Evolutionary conservation across 1,140 invertebrate species (phyloP), one percentile per base, ranked within the genome.

Genomic region (Drosophila virilis): DNA sequence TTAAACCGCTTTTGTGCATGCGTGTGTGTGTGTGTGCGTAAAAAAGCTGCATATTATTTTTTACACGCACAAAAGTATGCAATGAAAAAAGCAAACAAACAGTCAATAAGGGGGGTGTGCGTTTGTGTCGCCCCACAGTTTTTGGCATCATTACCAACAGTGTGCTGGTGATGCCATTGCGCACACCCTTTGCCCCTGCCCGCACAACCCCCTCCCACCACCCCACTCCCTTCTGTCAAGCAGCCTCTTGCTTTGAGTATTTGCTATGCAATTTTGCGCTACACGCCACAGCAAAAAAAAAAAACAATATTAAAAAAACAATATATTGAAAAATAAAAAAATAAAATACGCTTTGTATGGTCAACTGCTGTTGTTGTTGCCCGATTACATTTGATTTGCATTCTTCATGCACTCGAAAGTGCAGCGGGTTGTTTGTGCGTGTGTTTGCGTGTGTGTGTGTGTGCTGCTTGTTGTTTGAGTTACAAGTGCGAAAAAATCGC

Each of bases 41-140:
- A 81, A 75, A 80, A 70, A 62, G 22, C 38, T 72, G 73, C 74
- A 76, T 67, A 71, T 61, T 76, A 76, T 76, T 85, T 83, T 85
- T 86, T 86, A 68, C 59, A 79, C 76, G 84, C 77, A 76, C 80
- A 83, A 88, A 79, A 80, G 67, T 83, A 61, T 74, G 76, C 62
- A 70, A 70, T 61, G 60, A 40, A 74, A 74, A 89, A 85, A 80
- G 71, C 60, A 71, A 51, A 65, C 7, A 35, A 2, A 43, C 17
- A 28, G 51, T 43, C 46, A 64, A 74, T 46, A 55, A 55, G 71
- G n/a, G 7, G n/a, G 5, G 2, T 15, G 22, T 28, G 38, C 9
- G 10, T 46, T 15, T 4, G 22, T 51, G 10, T 8, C 22, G 4
- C 22, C 22, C 22, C 22, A 28, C 54, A 8, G 8, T 54, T 60